Conservation (phyloP, 2,797 vertebrate genomes). For the Acipenser oxyrinchus region DNA sequence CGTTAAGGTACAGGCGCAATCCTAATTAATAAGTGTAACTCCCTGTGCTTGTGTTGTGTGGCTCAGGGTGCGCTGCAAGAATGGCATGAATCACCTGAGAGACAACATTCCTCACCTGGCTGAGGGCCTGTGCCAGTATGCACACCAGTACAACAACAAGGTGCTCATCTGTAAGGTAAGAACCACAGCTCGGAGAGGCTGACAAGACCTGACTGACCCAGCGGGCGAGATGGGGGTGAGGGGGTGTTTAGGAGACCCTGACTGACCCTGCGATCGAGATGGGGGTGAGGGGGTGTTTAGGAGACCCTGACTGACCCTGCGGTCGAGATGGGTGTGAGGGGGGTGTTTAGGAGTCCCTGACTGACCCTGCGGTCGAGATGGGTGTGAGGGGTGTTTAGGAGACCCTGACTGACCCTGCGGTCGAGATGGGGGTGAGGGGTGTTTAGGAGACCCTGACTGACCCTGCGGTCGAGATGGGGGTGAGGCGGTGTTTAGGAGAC, state of each 20-base stretch:
- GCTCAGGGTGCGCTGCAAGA: constrained; percentile 64
- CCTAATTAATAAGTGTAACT: constrained; percentile 17
- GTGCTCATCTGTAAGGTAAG: constrained; percentile 72
- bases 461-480: too few species aligned
- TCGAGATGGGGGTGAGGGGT: too few species aligned
- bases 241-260: not conserved
- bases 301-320: too few species aligned
- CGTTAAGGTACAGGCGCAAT: too few species aligned
- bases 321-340: not conserved
- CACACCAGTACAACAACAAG: constrained; percentile 74
- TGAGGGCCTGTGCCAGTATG: constrained; percentile 63
- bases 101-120: constrained; percentile 55
- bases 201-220: not conserved
- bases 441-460: too few species aligned
- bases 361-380: too few species aligned
- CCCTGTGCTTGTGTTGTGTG: constrained; percentile 1
- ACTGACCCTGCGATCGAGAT: too few species aligned
- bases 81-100: constrained; percentile 71
- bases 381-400: too few species aligned
- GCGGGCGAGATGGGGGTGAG: not conserved
- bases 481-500: too few species aligned
- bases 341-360: fast-evolving
- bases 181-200: not conserved
- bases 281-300: too few species aligned
- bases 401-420: too few species aligned